Percentiles rank a stretch among this genome's conserved stretches.
Evolutionary conservation across 2,797 vertebrate genomes (phyloP).

Genomic region (Triplophysa bombifrons): DNA sequence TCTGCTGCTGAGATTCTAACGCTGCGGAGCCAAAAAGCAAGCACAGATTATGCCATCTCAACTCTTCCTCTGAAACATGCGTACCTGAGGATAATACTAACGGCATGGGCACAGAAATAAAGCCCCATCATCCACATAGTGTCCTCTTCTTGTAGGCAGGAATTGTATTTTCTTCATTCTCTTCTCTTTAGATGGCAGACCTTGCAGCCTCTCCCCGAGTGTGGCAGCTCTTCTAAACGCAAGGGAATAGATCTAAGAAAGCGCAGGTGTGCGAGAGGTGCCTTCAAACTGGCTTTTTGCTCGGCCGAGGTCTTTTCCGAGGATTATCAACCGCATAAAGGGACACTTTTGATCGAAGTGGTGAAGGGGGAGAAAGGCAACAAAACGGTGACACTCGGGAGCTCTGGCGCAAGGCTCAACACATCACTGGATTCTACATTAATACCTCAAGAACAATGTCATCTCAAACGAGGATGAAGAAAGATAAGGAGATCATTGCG

Average conservation of each 20-base stretch:
- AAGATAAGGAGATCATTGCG: slow-evolving; percentile 97
- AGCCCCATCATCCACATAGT: slow-evolving; percentile 61
- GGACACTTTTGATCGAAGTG: slow-evolving; percentile 49
- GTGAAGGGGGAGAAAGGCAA: slow-evolving; percentile 42
- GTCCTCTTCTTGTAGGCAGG: slow-evolving; percentile 64
- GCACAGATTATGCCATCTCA: slow-evolving; percentile 49
- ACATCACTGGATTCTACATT: slow-evolving; percentile 67
- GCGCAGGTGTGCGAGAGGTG: slow-evolving; percentile 56
- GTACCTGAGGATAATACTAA: slow-evolving; percentile 42
- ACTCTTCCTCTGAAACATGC: slow-evolving; percentile 42
- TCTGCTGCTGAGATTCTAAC: slow-evolving; percentile 76
- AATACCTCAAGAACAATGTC: slow-evolving; percentile 79
- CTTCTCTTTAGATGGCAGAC: slow-evolving; percentile 50
- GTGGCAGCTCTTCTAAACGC: slow-evolving; percentile 50
- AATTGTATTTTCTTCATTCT: slow-evolving; percentile 51
- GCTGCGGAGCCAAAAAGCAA: slow-evolving; percentile 45
- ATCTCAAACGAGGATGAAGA: slow-evolving; percentile 90
- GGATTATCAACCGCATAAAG: slow-evolving; percentile 26
- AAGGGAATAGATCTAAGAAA: slow-evolving; percentile 31
- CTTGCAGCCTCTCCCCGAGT: slow-evolving; percentile 55
- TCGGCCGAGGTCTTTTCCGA: slow-evolving; percentile 30
- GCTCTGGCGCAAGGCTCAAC: slow-evolving; percentile 52
- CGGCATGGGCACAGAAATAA: slow-evolving; percentile 62
- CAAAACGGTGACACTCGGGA: slow-evolving; percentile 58
- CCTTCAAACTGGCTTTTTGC: background rate